A percentile compares a stretch with the other conserved stretches of the same genome.
These are phyloP conservation scores for Leptogaster cylindrica DNA, from an alignment of 2,888 invertebrate species.

Conservation along the genomic window DNA sequence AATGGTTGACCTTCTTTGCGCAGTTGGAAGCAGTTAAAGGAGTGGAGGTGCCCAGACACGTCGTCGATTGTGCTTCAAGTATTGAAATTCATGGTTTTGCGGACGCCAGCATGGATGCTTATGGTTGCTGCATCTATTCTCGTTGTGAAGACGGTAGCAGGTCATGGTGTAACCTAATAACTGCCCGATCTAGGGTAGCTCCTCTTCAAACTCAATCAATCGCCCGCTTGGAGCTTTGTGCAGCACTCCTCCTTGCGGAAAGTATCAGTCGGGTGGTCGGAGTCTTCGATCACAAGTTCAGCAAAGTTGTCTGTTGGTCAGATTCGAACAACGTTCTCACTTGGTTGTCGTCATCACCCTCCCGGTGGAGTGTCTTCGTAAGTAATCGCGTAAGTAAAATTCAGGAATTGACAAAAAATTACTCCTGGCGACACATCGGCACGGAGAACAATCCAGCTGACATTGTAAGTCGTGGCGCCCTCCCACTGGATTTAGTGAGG, in stretches of 20 bases:
- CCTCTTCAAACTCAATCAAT: neutral
- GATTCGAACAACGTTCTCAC: conserved; percentile 27
- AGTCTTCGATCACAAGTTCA: neutral
- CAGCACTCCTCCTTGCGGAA: conserved; percentile 9
- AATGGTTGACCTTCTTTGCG: neutral
- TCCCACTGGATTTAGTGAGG: neutral
- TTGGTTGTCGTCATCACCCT: neutral
- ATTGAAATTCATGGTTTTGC: neutral
- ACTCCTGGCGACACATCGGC: neutral
- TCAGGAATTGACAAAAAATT: neutral
- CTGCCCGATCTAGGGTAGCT: neutral
- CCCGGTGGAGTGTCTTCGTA: neutral
- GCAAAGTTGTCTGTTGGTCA: neutral
- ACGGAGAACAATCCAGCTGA: neutral
- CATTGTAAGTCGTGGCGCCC: neutral
- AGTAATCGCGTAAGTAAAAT: neutral
- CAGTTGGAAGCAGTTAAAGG: neutral
- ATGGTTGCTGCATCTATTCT: neutral
- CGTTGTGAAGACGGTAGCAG: neutral
- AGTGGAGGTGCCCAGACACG: neutral
- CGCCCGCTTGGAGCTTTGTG: neutral
- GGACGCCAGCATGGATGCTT: neutral
- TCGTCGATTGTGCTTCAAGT: neutral
- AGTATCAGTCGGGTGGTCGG: neutral
- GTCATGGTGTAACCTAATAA: neutral